A percentile compares a stretch with the other conserved stretches of the same genome.
Evolutionary conservation across 2,113 vertebrate genomes (phyloP).

Genomic region (Dicrurus megarhynchus): DNA sequence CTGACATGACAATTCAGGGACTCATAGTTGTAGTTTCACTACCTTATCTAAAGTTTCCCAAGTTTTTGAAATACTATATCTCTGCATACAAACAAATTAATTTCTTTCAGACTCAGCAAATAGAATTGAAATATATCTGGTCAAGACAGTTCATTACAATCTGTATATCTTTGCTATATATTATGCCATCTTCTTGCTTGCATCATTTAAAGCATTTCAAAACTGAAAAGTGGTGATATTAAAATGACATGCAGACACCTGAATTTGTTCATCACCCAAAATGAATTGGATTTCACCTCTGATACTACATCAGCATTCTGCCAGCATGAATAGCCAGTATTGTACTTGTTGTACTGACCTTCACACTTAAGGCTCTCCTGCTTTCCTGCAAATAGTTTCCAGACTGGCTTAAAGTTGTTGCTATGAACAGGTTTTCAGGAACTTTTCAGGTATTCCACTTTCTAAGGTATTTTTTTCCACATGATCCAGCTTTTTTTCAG

Average conservation of each 20-base stretch:
- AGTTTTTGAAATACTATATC: background rate
- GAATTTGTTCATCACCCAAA: background rate
- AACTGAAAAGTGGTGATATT: background rate
- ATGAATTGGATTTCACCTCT: background rate
- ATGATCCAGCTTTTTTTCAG: background rate
- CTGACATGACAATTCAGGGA: background rate
- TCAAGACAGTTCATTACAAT: background rate
- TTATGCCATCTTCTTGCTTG: background rate
- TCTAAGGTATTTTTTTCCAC: background rate
- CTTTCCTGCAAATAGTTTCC: background rate
- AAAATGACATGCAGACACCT: background rate
- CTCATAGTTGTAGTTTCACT: background rate
- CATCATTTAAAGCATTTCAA: background rate
- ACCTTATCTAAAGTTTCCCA: background rate
- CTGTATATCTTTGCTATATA: background rate
- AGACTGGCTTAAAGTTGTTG: background rate
- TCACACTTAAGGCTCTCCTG: background rate
- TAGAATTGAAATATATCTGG: background rate
- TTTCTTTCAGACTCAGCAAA: background rate
- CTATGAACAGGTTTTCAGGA: background rate
- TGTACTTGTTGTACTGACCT: background rate
- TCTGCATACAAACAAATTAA: background rate
- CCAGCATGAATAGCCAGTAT: background rate
- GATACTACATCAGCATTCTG: background rate
- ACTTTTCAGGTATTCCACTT: background rate